Conservation (phyloP, 2,888 invertebrate species). For the Hydrotaea cyrtoneurina region DNA sequence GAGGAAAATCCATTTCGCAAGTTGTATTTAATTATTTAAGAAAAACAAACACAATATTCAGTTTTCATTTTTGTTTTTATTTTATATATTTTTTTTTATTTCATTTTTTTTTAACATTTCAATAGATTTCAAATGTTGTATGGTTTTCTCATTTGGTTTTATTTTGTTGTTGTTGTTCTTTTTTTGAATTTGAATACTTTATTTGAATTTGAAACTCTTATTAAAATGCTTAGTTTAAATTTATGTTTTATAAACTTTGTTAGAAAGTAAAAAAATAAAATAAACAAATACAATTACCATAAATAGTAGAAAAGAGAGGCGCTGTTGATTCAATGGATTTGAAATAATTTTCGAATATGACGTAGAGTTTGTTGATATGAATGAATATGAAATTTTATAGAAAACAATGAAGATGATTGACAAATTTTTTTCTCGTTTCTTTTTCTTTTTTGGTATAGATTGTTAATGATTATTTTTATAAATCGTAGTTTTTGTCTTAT, state of each 20-base stretch:
- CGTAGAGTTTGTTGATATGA: not conserved
- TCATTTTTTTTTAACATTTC: slow-evolving; percentile 69
- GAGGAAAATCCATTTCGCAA: too few species aligned
- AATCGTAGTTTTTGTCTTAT: slow-evolving; percentile 12
- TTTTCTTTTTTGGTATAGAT: not conserved
- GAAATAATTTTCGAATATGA: slow-evolving; percentile 25
- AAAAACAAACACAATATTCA: not conserved
- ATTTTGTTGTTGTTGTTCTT: slow-evolving; percentile 9
- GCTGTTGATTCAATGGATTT: slow-evolving; percentile 19
- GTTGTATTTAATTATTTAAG: not conserved
- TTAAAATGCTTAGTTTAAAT: slow-evolving; percentile 63
- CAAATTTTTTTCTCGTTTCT: slow-evolving; percentile 7
- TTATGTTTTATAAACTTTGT: slow-evolving; percentile 59
- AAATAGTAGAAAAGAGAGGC: slow-evolving; percentile 21
- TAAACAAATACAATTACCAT: not conserved
- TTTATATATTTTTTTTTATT: slow-evolving; percentile 63
- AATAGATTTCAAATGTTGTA: slow-evolving; percentile 68
- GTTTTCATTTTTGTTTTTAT: slow-evolving; percentile 44
- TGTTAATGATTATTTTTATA: slow-evolving; percentile 6
- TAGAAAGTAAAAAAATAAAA: slow-evolving; percentile 65
- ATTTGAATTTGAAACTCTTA: slow-evolving; percentile 66
- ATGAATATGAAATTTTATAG: slow-evolving; percentile 1
- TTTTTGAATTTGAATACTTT: slow-evolving; percentile 64
- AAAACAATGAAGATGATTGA: not conserved
- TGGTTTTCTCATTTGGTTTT: slow-evolving; percentile 51